Base-by-base conservation (phyloP, 2,888 invertebrate species). In the Osmoderma eremita region DNA sequence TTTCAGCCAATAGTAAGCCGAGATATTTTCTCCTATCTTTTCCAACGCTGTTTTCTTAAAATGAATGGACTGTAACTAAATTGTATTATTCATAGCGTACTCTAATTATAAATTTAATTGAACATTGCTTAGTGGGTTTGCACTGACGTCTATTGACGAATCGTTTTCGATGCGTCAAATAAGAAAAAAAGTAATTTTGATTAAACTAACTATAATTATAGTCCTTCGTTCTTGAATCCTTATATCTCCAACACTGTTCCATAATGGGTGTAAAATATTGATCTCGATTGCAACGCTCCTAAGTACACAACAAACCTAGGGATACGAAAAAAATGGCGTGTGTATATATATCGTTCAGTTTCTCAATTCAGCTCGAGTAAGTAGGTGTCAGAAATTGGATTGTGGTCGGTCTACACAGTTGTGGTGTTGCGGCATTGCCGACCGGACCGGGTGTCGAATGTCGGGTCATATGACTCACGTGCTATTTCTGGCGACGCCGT, bases 401-500 rank as follows among this genome's bases (percentile, higher is more conserved):
- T 72, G 71, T 67, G 71, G 71, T 71, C 69, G 39, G 67, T 51
- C 64, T 63, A 63, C 61, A 67, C 65, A 67, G 70, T 58, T 72
- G 73, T 74, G 75, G 74, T 74, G 73, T 75, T 74, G 70, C 71
- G 70, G 70, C 70, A 67, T 70, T 65, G 71, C 70, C 70, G 67
- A 22, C 70, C 70, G 72, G 65, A 39, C 70, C 65, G 70, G 72
- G 76, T 78, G 73, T 78, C 77, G 72, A 71, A 73, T 78, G 74
- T 76, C 78, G 73, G 75, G 73, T 76, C 73, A 68, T 71, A 73
- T 78, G 78, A 78, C 74, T 78, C 78, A 78, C 68, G 71, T 67
- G 75, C 76, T 78, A 77, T 77, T 77, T 77, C 77, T 75, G 77
- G 76, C 77, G 72, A 72, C 75, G 73, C 71, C 73, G 75, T 73